Percentiles rank a stretch among this genome's conserved stretches.
Conservation (phyloP, 2,797 vertebrate genomes). For the Periparus ater region DNA sequence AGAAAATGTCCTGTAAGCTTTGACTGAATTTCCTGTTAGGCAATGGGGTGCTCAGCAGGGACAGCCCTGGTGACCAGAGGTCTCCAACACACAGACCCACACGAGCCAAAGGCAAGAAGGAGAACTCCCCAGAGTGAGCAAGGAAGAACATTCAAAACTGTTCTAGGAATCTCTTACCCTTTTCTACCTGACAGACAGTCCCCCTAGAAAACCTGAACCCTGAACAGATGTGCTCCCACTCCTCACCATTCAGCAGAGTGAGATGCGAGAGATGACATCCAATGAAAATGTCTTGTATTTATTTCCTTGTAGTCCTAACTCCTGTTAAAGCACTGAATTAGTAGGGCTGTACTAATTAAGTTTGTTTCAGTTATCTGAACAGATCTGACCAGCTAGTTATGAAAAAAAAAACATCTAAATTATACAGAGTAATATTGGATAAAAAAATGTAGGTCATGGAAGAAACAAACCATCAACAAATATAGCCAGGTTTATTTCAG, state of each 20-base stretch:
- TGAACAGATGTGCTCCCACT: neutral
- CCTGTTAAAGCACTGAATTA: neutral
- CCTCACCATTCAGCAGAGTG: neutral
- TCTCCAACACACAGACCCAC: neutral
- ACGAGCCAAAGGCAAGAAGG: neutral
- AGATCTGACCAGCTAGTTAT: neutral
- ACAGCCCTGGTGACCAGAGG: neutral
- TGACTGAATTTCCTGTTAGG: neutral
- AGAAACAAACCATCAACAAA: conserved; percentile 25
- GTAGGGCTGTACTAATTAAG: neutral
- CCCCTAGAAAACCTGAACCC: neutral
- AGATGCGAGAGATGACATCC: fast-evolving
- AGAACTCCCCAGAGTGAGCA: neutral
- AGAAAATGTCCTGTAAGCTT: neutral
- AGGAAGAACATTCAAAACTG: neutral
- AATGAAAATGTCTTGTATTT: neutral
- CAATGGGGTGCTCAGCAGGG: neutral
- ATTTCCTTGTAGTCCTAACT: neutral
- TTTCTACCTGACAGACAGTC: neutral
- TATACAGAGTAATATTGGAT: neutral
- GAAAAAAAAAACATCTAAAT: neutral
- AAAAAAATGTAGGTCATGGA: neutral
- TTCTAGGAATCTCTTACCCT: neutral
- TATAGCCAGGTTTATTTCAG: neutral
- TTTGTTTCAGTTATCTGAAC: neutral